phyloP scores from a whole-genome alignment of 2,113 vertebrate species.

The Leptobrachium ailaonicum region DNA sequence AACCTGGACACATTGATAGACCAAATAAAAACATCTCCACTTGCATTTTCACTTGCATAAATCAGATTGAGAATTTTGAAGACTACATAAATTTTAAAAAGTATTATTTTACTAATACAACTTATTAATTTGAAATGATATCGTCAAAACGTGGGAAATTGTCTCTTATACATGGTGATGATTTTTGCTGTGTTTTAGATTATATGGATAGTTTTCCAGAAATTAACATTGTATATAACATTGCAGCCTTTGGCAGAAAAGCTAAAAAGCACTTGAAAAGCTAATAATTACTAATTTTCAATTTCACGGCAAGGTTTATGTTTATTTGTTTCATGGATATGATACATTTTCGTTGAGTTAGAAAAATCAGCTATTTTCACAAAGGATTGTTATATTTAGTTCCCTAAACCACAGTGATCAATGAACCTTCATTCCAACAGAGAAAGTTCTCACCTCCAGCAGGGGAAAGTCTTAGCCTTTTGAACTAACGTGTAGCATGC shows the following conservation, averaged over 20 bases:
- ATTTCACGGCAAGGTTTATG: not conserved
- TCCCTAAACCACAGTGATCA: not conserved
- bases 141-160: not conserved
- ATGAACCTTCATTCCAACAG: not conserved
- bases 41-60: too few relatives aligned
- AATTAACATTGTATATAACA: constrained; percentile 1
- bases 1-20: too few relatives aligned
- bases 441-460: not conserved
- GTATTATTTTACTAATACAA: too few relatives aligned
- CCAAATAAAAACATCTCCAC: too few relatives aligned
- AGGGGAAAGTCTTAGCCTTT: not conserved
- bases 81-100: too few relatives aligned
- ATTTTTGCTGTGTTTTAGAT: not conserved
- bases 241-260: not conserved
- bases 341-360: not conserved
- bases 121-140: not conserved
- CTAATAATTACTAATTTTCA: not conserved
- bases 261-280: constrained; percentile 6
- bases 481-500: constrained; percentile 6
- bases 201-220: not conserved
- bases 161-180: not conserved
- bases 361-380: not conserved
- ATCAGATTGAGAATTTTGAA: too few relatives aligned
- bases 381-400: not conserved
- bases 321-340: not conserved